Evolutionary conservation across 1,140 invertebrate genomes (phyloP).

Genomic region (Meloidogyne exigua): DNA sequence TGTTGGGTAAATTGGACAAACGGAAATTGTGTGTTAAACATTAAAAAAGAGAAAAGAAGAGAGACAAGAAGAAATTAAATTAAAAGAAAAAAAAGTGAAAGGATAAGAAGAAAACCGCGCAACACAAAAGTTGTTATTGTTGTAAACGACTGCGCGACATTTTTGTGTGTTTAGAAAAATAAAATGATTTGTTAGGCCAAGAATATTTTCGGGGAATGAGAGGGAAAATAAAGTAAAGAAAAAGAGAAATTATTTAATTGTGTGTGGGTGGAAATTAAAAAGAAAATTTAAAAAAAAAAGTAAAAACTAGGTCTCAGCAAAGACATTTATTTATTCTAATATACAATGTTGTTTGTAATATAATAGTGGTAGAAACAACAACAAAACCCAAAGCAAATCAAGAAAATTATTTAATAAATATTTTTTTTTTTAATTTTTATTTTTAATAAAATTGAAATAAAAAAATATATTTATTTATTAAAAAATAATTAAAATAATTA

Average conservation of each 20-base stretch:
- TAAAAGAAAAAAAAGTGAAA: neutral
- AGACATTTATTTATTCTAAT: no score
- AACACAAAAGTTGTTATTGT: neutral
- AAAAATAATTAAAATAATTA: no score
- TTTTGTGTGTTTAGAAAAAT: no score
- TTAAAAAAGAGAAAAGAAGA: neutral
- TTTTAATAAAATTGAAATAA: no score
- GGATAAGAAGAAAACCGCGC: neutral
- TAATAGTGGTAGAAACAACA: no score
- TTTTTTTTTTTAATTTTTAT: no score
- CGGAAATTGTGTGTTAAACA: neutral
- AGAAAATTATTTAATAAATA: no score
- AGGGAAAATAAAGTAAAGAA: no score
- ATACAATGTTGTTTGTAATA: no score
- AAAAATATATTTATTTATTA: no score
- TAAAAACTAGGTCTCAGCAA: neutral
- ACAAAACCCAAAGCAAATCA: no score
- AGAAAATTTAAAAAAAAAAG: no score
- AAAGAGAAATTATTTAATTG: neutral
- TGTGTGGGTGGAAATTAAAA: neutral
- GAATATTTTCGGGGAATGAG: neutral
- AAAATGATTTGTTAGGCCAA: constrained; percentile 4
- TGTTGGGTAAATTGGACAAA: neutral
- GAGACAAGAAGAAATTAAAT: neutral
- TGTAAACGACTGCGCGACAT: neutral